Evolutionary conservation across 2,113 vertebrate genomes (phyloP).

Genomic region (Phylloscopus trochilus): DNA sequence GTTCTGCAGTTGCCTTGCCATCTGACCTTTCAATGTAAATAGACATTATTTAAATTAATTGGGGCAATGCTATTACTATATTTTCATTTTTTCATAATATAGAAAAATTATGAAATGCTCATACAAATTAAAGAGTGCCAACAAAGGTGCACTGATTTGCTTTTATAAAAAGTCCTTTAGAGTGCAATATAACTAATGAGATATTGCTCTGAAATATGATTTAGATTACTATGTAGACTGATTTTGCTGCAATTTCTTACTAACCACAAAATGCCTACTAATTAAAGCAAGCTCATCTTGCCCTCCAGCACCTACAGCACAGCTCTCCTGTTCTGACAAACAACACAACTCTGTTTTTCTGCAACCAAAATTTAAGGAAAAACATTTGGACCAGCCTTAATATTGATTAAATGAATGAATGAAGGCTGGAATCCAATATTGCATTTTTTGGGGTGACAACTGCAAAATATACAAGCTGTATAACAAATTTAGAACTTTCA

Average conservation of each 20-base stretch:
- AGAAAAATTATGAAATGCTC: background rate
- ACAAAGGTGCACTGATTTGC: background rate
- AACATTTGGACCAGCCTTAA: background rate
- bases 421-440: background rate
- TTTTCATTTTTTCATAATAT: background rate
- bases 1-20: background rate
- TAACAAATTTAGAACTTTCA: background rate
- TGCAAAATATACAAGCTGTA: background rate
- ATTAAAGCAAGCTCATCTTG: background rate
- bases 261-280: background rate
- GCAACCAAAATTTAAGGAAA: background rate
- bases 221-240: background rate
- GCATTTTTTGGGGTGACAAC: fast-evolving
- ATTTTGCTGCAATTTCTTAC: background rate
- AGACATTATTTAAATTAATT: background rate
- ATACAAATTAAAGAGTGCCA: background rate
- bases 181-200: background rate
- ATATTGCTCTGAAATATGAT: background rate
- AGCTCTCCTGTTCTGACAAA: background rate
- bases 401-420: background rate
- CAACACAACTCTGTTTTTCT: background rate
- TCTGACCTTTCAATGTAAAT: background rate
- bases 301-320: background rate
- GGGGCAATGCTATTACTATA: background rate
- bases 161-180: background rate